Percentiles rank a stretch among this genome's conserved stretches.
Evolutionary conservation across 2,797 vertebrate genomes (phyloP).

Genomic region (Tolypeutes matacus): DNA sequence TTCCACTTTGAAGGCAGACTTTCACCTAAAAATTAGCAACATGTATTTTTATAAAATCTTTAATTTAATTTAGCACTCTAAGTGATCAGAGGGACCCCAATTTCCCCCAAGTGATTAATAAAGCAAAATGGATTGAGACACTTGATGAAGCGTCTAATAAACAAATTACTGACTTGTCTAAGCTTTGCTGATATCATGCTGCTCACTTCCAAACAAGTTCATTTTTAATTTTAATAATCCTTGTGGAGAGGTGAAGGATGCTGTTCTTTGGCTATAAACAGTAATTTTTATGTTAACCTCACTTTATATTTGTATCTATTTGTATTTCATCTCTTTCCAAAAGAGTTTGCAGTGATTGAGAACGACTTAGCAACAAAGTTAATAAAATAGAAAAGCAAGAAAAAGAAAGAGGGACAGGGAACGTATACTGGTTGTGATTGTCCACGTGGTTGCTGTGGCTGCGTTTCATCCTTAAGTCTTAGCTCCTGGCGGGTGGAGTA

Average conservation of each 20-base stretch:
- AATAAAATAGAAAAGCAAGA: slow-evolving; percentile 44
- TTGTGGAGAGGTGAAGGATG: slow-evolving; percentile 43
- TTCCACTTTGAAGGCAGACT: slow-evolving; percentile 31
- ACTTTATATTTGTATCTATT: slow-evolving; percentile 65
- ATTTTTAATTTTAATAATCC: slow-evolving; percentile 78
- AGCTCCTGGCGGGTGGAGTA: slow-evolving; percentile 11
- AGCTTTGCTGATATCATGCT: slow-evolving; percentile 78
- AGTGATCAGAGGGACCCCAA: slow-evolving; percentile 73
- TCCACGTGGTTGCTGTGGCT: background rate
- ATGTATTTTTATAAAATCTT: slow-evolving; percentile 73
- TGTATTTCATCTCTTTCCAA: slow-evolving; percentile 54
- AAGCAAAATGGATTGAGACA: slow-evolving; percentile 76
- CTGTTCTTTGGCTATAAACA: slow-evolving; percentile 29
- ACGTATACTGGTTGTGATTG: slow-evolving; percentile 11
- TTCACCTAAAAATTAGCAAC: slow-evolving; percentile 66
- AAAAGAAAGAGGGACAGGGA: background rate
- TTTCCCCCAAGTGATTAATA: slow-evolving; percentile 79
- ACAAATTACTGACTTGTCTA: slow-evolving; percentile 78
- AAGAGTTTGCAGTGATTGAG: slow-evolving; percentile 58
- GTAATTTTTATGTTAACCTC: slow-evolving; percentile 46
- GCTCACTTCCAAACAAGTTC: slow-evolving; percentile 74
- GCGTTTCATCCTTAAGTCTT: slow-evolving; percentile 46
- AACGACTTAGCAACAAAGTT: slow-evolving; percentile 25
- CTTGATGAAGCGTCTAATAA: slow-evolving; percentile 79
- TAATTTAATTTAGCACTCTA: slow-evolving; percentile 74